Evolutionary conservation across 2,888 invertebrate genomes (phyloP), one percentile per base, ranked within the genome.

Genomic region (Eristalis tenax): DNA sequence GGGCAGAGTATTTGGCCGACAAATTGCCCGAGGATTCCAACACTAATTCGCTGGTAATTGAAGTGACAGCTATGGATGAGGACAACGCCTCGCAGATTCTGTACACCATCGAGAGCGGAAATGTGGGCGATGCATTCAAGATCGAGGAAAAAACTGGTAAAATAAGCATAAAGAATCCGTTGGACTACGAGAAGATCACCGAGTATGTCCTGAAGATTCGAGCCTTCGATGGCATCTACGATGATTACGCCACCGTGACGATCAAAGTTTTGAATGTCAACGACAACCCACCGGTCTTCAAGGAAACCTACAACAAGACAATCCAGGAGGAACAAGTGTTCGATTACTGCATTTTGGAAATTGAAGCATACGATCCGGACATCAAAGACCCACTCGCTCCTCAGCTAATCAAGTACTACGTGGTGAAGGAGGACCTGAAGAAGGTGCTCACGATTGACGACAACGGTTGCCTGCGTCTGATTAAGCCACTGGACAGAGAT

Each of bases 211-310:
- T 98, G n/a, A 96, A 96, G 73, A 96, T 98, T 1, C 94, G 96
- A 86, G 98, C 97, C 0, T 96, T 96, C 88, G 98, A 98, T 91
- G 98, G 98, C 1, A 94, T 96, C 69, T 97, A 95, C 91, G 96
- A 97, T 89, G 98, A 97, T 90, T 95, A 95, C 77, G 96, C 98
- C 0, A 95, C 95, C 89, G 98, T 99, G 0, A 95, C 96, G 69
- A 97, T 99, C 68, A 95, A 96, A 89, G 96, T 98, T 73, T 96
- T 96, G 89, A 97, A 99, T 92, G 96, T 98, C 64, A 99, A 99
- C 91, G 99, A 99, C 92, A 98, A 98, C 92, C 96, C 96, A 0
- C 99, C 99, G 0, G 95, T 96, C 1, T 99, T 99, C 91, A 93
- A 95, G 66, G 95, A 95, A 70, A 94, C 96, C 69, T 96, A 96